Evolutionary conservation across 53 echinoderm and acorn worm genomes (phyloP), one percentile per base, ranked within the genome.

Genomic region (Holothuria scabra): DNA sequence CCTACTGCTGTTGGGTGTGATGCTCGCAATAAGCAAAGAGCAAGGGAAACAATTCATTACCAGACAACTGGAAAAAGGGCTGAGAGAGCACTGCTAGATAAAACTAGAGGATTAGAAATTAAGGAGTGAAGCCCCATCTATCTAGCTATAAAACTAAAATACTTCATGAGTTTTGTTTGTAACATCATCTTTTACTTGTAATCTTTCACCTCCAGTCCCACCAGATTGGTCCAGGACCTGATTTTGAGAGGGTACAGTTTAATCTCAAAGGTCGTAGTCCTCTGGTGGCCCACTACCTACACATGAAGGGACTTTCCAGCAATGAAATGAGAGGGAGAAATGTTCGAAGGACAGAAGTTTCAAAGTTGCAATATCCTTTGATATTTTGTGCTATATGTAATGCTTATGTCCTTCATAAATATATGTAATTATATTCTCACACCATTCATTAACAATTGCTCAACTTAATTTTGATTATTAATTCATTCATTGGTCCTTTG

Each of bases 211-310:
- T 85, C 14, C 86, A 96, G 97, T 96, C 97, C 59, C 97, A 96
- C 65, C 94, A 94, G 79, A 96, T 94, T 62, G 97, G 97, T 71
- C 97, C 97, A 52, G 97, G 97, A 8, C 97, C 97, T 64, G 97
- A 94, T 72, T 96, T 96, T 94, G 93, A 96, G 83, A 76, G 97
- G 37, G 93, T 96, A 8, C 79, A 92, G 23, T 96, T 96, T 61
- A 96, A 94, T 88, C 90, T 96, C 60, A 79, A 89, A 67, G 97
- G 97, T 12, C 89, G 97, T 20, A 91, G 93, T 62, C 97, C 97
- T 32, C 90, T 96, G 26, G 92, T 96, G 67, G 93, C 97, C 20
- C 97, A 96, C 88, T 96, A 92, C 31, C 92, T 96, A 12, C 92
- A 96, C 76, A 92, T 94, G 92, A 96, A 92, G 59, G 93, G 88